These are phyloP conservation scores for Centroberyx gerrardi DNA, from an alignment of 2,797 vertebrate species.

Conservation along the genomic window DNA sequence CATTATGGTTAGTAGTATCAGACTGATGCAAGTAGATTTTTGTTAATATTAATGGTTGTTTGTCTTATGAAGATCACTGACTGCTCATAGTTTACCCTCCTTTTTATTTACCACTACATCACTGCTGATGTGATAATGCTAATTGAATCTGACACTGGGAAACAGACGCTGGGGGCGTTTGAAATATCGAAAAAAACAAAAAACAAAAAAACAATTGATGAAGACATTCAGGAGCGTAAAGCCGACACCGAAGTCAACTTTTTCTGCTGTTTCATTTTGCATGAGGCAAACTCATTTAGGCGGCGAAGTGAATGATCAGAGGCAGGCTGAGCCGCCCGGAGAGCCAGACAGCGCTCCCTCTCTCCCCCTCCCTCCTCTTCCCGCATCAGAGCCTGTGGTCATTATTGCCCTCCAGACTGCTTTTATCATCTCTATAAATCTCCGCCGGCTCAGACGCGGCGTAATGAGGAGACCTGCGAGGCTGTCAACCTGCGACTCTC, in stretches of 20 bases:
- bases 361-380: slow-evolving; percentile 17
- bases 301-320: slow-evolving; percentile 30
- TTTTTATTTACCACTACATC: too few species aligned
- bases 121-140: too few species aligned
- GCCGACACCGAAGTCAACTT: slow-evolving; percentile 18
- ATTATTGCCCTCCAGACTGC: slow-evolving; percentile 80
- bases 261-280: slow-evolving; percentile 37
- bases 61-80: too few species aligned
- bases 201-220: background rate
- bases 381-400: slow-evolving; percentile 66
- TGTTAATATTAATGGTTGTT: too few species aligned
- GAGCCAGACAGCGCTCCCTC: slow-evolving; percentile 31
- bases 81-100: too few species aligned
- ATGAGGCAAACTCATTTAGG: slow-evolving; percentile 26
- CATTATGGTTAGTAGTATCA: too few species aligned
- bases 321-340: background rate
- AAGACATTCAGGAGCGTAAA: slow-evolving; percentile 7
- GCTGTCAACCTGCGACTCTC: slow-evolving; percentile 72
- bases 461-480: slow-evolving; percentile 77
- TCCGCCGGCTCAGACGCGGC: slow-evolving; percentile 68
- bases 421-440: slow-evolving; percentile 85
- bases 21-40: too few species aligned
- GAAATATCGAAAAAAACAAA: too few species aligned
- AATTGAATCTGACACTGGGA: too few species aligned
- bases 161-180: too few species aligned